Base-by-base conservation (phyloP, 2,888 invertebrate species). In the Drosophila nigritarsus region DNA sequence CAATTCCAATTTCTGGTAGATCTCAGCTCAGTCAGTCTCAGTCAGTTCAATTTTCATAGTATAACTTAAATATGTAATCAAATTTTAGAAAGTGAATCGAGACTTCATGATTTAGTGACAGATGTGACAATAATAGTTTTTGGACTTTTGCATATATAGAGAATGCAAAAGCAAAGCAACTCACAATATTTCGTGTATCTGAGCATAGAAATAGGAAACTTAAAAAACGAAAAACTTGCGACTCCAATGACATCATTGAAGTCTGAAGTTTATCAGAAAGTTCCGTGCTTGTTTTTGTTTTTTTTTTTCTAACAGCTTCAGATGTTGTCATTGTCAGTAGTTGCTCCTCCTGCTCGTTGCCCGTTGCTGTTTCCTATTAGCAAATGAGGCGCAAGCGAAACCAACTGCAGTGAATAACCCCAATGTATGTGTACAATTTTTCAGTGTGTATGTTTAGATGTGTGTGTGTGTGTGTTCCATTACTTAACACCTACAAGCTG, bases 401-500 rank as follows among this genome's bases (percentile, higher is more conserved):
- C 45, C 38, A 66, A 80, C 62, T 80, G 78, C 84, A 81, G 54
- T 73, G 75, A 82, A 79, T 84, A 87, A 82, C 79, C 84, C 61
- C 66, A 73, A 67, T 65, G 49, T 50, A 15, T 36, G 32, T 51
- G 34, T 15, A 40, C n/a, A n/a, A n/a, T 9, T n/a, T 74, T 61
- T 72, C 60, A 70, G 40, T 58, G 13, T 36, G 34, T 30, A 13
- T 51, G 65, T 49, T 20, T 65, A 34, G 50, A 36, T 74, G 65
- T 74, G 70, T 71, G 42, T 65, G 38, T 58, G 34, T 64, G 51
- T 70, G 49, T 65, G 53, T 66, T 51, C 51, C 74, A 83, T 86
- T 85, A 82, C 84, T 85, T 89, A 85, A 87, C 89, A 85, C 84
- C 84, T 83, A 87, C 63, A 63, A 71, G 58, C 68, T 78, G 75